Conservation (phyloP, 1,140 invertebrate genomes). For the Uloborus diversus region DNA sequence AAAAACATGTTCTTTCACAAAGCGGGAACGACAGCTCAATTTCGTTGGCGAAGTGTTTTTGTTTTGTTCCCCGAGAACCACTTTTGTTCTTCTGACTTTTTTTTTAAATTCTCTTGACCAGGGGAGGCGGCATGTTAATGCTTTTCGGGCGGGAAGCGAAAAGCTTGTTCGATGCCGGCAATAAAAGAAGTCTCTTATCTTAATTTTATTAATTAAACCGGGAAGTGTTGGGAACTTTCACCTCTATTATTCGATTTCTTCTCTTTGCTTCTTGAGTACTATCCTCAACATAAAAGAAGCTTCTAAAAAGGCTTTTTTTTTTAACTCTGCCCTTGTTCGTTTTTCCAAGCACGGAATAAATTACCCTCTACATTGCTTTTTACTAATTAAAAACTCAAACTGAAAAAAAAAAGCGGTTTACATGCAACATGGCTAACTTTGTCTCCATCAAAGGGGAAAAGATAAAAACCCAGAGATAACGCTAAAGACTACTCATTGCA, state of each 20-base stretch:
- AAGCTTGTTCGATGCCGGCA: neutral
- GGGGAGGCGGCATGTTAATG: neutral
- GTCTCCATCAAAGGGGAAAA: no score
- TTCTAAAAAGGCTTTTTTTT: no score
- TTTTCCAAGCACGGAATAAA: no score
- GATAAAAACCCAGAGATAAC: no score
- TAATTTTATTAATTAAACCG: constrained; percentile 27
- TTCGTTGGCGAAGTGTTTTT: constrained; percentile 1
- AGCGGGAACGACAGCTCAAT: neutral
- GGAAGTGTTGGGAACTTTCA: neutral
- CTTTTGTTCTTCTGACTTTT: neutral
- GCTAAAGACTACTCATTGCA: no score
- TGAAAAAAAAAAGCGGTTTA: no score
- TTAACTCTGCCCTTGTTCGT: no score
- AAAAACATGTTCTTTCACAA: constrained; percentile 7
- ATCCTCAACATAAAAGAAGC: no score
- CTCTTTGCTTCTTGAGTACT: neutral
- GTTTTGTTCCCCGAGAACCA: neutral
- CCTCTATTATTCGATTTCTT: neutral
- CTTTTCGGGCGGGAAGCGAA: neutral
- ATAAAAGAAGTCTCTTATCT: constrained; percentile 24
- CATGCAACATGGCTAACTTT: no score
- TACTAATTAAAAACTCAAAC: no score
- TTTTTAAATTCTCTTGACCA: neutral
- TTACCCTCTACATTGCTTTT: no score